phyloP scores from a whole-genome alignment of 2,797 vertebrate genomes.

The Enoplosus armatus region DNA sequence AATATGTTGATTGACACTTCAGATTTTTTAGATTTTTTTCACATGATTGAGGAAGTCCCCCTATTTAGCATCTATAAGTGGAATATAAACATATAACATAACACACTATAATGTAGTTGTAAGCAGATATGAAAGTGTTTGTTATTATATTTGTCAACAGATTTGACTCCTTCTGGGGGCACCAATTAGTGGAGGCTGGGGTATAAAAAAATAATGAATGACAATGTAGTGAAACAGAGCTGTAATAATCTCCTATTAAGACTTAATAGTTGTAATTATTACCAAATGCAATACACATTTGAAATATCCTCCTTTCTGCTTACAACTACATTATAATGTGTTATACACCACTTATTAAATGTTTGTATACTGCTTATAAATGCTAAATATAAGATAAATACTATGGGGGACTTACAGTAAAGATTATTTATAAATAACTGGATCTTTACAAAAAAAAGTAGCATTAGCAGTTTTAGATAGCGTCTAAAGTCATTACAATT shows the following conservation, averaged over 20 bases:
- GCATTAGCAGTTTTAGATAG: neutral
- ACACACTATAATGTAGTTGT: neutral
- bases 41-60: constrained; percentile 44
- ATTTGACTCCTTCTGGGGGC: neutral
- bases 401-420: neutral
- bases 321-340: neutral
- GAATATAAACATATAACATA: neutral
- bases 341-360: neutral
- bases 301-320: too few relatives aligned
- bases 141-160: neutral
- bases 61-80: neutral
- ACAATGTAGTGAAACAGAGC: neutral
- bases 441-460: neutral
- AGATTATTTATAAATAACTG: neutral
- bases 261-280: neutral
- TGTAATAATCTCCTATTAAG: neutral
- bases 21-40: too few relatives aligned
- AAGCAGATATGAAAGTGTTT: neutral
- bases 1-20: neutral
- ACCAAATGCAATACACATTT: too few relatives aligned
- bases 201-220: neutral
- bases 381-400: too few relatives aligned
- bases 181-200: neutral
- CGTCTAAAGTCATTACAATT: neutral
- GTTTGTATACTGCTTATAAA: neutral